phyloP scores from a whole-genome alignment of 2,797 vertebrate genomes.

The Euphonia xanthogaster region DNA sequence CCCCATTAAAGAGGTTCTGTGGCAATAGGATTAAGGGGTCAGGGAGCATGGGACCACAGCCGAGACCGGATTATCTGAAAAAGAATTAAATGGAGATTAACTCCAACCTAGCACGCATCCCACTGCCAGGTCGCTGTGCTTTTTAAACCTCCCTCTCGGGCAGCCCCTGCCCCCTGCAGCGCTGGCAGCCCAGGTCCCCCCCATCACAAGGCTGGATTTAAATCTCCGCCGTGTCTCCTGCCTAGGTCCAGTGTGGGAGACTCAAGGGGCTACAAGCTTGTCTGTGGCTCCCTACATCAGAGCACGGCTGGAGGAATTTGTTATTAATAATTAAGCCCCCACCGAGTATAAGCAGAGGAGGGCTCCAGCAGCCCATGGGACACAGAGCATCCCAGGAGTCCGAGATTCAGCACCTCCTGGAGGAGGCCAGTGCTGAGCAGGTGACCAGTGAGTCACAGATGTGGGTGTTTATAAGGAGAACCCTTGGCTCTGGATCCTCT shows the following conservation, averaged over 20 bases:
- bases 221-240: not conserved
- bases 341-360: not conserved
- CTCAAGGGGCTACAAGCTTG: not conserved
- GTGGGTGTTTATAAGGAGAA: not conserved
- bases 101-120: not conserved
- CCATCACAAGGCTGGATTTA: not conserved
- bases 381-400: not conserved
- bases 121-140: not conserved
- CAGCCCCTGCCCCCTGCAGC: not conserved
- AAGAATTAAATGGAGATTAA: constrained; percentile 66
- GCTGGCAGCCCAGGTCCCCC: not conserved
- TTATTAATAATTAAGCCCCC: not conserved
- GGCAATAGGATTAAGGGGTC: constrained; percentile 55
- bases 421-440: not conserved
- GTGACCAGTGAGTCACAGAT: not conserved
- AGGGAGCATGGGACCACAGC: constrained; percentile 20
- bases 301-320: not conserved
- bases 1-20: constrained; percentile 14
- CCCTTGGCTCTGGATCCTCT: not conserved
- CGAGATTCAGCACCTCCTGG: rapidly evolving
- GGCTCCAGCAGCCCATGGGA: not conserved
- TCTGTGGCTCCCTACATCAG: not conserved
- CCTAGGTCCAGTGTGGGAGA: not conserved
- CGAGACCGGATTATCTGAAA: constrained; percentile 44
- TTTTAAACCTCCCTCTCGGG: not conserved